Conservation (phyloP, 2,797 vertebrate genomes). For the Orientallactaga sibirica region DNA sequence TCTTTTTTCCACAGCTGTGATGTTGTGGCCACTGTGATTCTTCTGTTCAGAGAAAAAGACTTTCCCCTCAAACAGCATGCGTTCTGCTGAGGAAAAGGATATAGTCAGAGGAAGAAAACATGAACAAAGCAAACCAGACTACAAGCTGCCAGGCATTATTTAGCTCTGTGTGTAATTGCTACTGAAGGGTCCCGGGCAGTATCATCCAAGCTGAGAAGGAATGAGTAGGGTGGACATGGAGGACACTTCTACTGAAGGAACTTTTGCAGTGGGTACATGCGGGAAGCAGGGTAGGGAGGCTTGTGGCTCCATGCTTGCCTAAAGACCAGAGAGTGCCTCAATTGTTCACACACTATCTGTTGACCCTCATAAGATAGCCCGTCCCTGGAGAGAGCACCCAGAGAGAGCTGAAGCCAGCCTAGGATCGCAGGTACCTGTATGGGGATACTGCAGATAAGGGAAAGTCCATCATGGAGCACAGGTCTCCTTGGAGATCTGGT, state of each 20-base stretch:
- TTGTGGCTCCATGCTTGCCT: rapidly evolving
- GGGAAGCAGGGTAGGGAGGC: rapidly evolving
- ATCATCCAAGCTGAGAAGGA: neutral
- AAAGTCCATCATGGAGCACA: neutral
- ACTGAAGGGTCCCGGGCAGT: no score
- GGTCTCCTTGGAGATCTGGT: neutral
- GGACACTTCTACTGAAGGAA: rapidly evolving
- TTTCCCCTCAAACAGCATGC: neutral
- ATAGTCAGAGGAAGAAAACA: neutral
- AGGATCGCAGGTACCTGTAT: no score
- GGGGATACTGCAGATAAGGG: neutral
- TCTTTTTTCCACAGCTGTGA: neutral
- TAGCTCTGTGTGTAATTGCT: no score
- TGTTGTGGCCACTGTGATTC: neutral
- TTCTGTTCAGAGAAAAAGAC: neutral
- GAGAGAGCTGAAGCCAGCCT: neutral
- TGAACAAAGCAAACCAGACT: rapidly evolving
- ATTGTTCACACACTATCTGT: rapidly evolving
- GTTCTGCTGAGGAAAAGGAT: no score
- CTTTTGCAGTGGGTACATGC: rapidly evolving
- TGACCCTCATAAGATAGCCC: neutral
- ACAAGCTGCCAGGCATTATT: neutral
- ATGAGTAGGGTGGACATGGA: rapidly evolving
- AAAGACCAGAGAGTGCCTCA: neutral
- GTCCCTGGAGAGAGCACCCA: rapidly evolving